Percentiles rank a stretch among this genome's conserved stretches.
Evolutionary conservation across 1,140 invertebrate genomes (phyloP).

Genomic region (Trichogramma pretiosum): DNA sequence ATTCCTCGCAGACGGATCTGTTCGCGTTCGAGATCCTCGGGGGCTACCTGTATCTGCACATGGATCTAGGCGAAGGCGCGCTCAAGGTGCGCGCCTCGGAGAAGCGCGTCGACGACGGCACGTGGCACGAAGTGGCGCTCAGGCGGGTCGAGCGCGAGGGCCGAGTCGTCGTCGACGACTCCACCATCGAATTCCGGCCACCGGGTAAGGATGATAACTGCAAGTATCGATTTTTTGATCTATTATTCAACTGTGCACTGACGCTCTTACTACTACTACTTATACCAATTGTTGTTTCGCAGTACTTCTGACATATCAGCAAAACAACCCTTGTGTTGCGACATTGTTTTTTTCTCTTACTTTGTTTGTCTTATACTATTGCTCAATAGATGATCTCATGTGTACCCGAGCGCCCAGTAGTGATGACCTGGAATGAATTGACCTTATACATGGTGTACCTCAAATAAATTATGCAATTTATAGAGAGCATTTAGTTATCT

Average conservation of each 20-base stretch:
- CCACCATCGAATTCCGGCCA: slow-evolving; percentile 81
- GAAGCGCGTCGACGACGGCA: slow-evolving; percentile 76
- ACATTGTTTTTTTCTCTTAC: too few relatives aligned
- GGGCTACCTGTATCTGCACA: slow-evolving; percentile 83
- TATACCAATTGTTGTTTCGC: too few relatives aligned
- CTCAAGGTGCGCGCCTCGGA: slow-evolving; percentile 76
- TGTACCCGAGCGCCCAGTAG: too few relatives aligned
- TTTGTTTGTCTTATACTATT: too few relatives aligned
- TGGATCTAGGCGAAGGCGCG: slow-evolving; percentile 85
- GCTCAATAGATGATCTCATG: too few relatives aligned
- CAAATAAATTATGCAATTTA: too few relatives aligned
- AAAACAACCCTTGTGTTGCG: too few relatives aligned
- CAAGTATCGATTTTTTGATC: slow-evolving; percentile 16
- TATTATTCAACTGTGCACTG: slow-evolving; percentile 7
- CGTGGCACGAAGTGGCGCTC: slow-evolving; percentile 83
- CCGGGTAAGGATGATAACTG: slow-evolving; percentile 52
- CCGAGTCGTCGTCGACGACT: slow-evolving; percentile 80
- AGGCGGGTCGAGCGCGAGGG: slow-evolving; percentile 72
- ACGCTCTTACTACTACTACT: too few relatives aligned
- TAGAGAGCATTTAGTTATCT: too few relatives aligned
- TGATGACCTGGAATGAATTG: too few relatives aligned
- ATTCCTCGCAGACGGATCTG: slow-evolving; percentile 65
- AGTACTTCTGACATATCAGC: too few relatives aligned
- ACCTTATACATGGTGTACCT: too few relatives aligned
- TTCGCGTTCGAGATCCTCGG: slow-evolving; percentile 91